These are phyloP conservation scores for Sicus ferrugineus DNA, from an alignment of 2,888 invertebrate species.

Conservation along the genomic window DNA sequence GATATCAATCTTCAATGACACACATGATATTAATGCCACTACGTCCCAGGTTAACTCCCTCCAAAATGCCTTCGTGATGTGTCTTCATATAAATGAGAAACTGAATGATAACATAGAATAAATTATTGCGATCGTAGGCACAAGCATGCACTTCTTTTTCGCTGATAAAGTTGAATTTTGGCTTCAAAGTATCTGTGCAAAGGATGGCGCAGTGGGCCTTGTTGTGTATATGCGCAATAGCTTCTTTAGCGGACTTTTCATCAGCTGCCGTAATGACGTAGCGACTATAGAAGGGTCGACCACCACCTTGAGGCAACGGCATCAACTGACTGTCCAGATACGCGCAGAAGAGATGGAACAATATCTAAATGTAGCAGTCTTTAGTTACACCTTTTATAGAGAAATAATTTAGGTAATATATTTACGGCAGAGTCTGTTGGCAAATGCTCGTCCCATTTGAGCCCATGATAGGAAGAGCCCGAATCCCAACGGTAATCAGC, in stretches of 20 bases:
- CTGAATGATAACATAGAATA: conserved; percentile 85
- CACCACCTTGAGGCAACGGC: conserved; percentile 73
- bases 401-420: background rate
- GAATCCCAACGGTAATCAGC: conserved; percentile 89
- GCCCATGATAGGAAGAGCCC: conserved; percentile 76
- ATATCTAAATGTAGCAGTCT: conserved; percentile 69
- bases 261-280: conserved; percentile 64
- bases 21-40: conserved; percentile 86
- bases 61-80: conserved; percentile 78
- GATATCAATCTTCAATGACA: conserved; percentile 73
- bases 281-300: conserved; percentile 70
- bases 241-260: conserved; percentile 61
- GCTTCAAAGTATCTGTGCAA: conserved; percentile 58
- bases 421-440: conserved; percentile 87
- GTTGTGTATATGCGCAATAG: conserved; percentile 59
- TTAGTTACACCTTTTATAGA: conserved; percentile 10
- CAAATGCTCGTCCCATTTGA: conserved; percentile 81
- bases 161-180: conserved; percentile 64
- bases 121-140: conserved; percentile 84
- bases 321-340: conserved; percentile 86
- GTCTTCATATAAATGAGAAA: conserved; percentile 80
- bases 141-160: conserved; percentile 75
- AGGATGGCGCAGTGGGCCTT: conserved; percentile 63
- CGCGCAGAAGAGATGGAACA: conserved; percentile 84
- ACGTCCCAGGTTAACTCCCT: conserved; percentile 78